Evolutionary conservation across 2,888 invertebrate genomes (phyloP).

Genomic region (Erynnis tages): DNA sequence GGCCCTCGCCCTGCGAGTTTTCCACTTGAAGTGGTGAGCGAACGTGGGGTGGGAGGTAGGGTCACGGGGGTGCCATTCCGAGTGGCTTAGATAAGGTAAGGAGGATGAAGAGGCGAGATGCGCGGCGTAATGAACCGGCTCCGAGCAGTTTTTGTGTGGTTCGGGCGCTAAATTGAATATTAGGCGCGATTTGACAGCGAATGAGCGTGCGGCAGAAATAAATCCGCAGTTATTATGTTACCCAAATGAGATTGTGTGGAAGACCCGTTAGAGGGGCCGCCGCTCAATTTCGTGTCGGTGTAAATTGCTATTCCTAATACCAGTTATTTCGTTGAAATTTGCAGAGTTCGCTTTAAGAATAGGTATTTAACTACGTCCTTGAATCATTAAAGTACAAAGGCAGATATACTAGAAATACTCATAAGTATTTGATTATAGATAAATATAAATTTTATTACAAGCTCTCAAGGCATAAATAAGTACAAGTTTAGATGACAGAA

Average conservation of each 20-base stretch:
- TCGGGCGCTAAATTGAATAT: slow-evolving; percentile 79
- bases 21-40: slow-evolving; percentile 77
- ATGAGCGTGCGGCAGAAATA: slow-evolving; percentile 76
- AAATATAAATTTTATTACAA: no score
- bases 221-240: slow-evolving; percentile 79
- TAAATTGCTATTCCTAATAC: slow-evolving; percentile 68
- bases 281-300: slow-evolving; percentile 71
- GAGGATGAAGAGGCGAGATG: slow-evolving; percentile 80
- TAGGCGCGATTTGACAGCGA: slow-evolving; percentile 79
- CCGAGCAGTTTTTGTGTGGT: slow-evolving; percentile 79
- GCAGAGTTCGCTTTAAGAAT: slow-evolving; percentile 46
- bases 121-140: slow-evolving; percentile 79
- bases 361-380: no score
- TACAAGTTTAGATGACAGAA: no score
- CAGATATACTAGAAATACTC: no score
- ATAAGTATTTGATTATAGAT: no score
- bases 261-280: slow-evolving; percentile 64
- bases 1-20: slow-evolving; percentile 78
- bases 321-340: slow-evolving; percentile 60
- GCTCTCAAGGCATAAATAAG: no score
- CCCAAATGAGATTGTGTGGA: slow-evolving; percentile 76
- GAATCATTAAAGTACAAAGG: no score
- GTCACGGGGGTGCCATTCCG: slow-evolving; percentile 66
- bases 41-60: slow-evolving; percentile 51
- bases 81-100: slow-evolving; percentile 80